Percentiles rank a stretch among this genome's conserved stretches.
These are phyloP conservation scores for Sesamia inferens DNA, from an alignment of 2,888 invertebrate species.

Conservation along the genomic window DNA sequence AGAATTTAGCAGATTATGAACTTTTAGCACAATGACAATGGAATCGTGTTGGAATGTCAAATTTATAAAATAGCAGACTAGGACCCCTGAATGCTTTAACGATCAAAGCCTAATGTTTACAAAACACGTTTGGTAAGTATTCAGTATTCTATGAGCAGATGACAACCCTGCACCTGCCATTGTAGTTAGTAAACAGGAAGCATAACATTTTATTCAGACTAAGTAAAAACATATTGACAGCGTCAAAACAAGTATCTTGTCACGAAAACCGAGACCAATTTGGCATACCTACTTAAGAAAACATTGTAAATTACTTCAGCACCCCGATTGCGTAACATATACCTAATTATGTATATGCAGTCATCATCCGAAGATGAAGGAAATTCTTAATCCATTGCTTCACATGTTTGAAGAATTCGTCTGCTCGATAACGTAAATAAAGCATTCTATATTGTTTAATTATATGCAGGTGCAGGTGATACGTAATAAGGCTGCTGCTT, in stretches of 20 bases:
- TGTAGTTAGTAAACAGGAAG: not conserved
- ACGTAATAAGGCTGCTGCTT: not conserved
- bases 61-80: no score
- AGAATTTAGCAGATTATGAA: no score
- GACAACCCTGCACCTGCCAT: conserved; percentile 1
- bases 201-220: conserved; percentile 2
- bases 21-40: no score
- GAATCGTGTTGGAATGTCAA: no score
- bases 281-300: not conserved
- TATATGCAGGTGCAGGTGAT: not conserved
- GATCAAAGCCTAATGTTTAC: conserved; percentile 6
- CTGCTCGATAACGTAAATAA: not conserved
- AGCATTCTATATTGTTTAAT: not conserved
- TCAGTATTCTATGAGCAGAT: conserved; percentile 14
- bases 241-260: not conserved
- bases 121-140: conserved; percentile 23
- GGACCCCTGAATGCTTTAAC: not conserved
- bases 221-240: not conserved
- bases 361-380: not conserved
- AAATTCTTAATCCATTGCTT: not conserved
- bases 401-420: not conserved
- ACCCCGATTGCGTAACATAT: not conserved
- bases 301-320: not conserved
- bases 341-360: no score
- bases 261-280: not conserved